Evolutionary conservation across 2,888 invertebrate species (phyloP), one percentile per base, ranked within the genome.

Genomic region (Schizotus pectinicornis): DNA sequence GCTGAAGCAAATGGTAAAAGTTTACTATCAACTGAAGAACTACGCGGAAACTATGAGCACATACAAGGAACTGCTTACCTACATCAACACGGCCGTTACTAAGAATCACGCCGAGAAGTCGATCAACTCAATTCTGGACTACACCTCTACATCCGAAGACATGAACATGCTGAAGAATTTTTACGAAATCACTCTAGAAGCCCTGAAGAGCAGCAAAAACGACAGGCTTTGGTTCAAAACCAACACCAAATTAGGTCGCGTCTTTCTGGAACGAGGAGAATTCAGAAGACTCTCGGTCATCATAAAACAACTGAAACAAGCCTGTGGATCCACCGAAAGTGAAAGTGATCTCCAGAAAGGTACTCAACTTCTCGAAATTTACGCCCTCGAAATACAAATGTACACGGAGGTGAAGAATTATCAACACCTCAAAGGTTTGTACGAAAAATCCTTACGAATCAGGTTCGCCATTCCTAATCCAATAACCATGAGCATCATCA

Each of bases 391-490:
- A 84, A 99, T 99, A 71, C 99, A 99, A 83, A 98, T 99, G 98
- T 97, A 98, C 79, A 98, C 98, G 0, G 95, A 95, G 56, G 98
- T 98, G 83, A 99, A 99, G 78, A 98, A 99, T 79, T 96, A 99
- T 78, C 98, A 99, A 79, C 95, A 97, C 78, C 80, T 98, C 31
- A 95, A 95, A 82, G 92, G 94, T 2, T 82, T 99, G 9, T 99
- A 99, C 75, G 98, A 98, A 79, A 95, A 97, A 77, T 98, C 98
- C 1, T 84, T 99, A 63, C 94, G 96, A 78, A 97, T 99, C 68
- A 98, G 98, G 79, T 98, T 98, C 32, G 98, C 98, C 36, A 98
- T 99, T 77, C 98, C 99, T 9, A 99, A 99, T 86, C 99, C 99
- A 1, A 84, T 99, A 32, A 98, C 99, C 70, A 98, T 99, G 98